Evolutionary conservation across 2,888 invertebrate species (phyloP), one percentile per base, ranked within the genome.

Genomic region (Ceratothoa steindachneri): DNA sequence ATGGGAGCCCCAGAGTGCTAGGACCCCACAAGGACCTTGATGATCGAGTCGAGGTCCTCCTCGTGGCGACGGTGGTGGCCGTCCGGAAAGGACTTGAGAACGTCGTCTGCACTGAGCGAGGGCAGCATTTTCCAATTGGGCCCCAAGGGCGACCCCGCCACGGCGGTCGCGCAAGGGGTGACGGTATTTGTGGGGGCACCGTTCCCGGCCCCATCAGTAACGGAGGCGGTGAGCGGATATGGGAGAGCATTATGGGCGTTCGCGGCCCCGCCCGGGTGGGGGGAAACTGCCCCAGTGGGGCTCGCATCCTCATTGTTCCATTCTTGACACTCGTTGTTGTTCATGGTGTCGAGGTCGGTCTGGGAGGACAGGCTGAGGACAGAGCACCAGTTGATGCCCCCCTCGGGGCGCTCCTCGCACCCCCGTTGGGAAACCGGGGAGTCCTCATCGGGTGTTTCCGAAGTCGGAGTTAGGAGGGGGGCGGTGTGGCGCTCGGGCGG

Each of bases 311-410:
- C 73, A 41, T 71, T 72, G 28, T 71, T 69, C 75, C 77, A 75
- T 27, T 75, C 77, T 30, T 75, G 66, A 24, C 71, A 77, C 60
- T 75, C 72, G 71, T 77, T 80, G 60, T 76, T 76, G 69, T 80
- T 79, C 66, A 80, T 85, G 80, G 92, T 92, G 85, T 93, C 93
- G 73, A 93, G 87, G 83, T 93, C 93, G 77, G 92, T 92, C 83
- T 93, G 92, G 81, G 92, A 92, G 81, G 92, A 91, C 67, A 94
- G 88, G 83, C 92, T 93, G 80, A 94, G 88, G 82, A 94, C 93
- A 69, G 93, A 93, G 84, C 93, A 92, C 94, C 94, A 94, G 86
- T 93, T 93, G 85, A 94, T 93, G 82, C 91, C 89, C 22, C 64
- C 31, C 28, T 71, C 71, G n/a, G 66, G 22, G 81, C 92, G 89